phyloP scores from a whole-genome alignment of 2,797 vertebrate genomes.

The Propithecus deckenii region DNA sequence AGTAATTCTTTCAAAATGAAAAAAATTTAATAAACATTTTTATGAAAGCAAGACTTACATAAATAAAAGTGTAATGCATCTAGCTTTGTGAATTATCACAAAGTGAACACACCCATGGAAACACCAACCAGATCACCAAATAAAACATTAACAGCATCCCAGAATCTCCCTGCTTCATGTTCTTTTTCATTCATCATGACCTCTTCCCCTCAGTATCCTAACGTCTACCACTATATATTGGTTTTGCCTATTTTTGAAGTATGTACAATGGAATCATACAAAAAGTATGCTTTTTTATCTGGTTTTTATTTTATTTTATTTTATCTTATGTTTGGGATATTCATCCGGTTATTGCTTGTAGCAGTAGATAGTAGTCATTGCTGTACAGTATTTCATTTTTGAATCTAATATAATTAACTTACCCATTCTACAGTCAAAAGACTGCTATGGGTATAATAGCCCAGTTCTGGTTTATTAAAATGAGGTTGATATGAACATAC shows the following conservation, averaged over 20 bases:
- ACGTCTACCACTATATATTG: background rate
- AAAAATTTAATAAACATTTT: background rate
- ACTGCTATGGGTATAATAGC: background rate
- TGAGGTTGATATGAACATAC: background rate
- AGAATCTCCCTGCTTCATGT: background rate
- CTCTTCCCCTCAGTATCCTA: background rate
- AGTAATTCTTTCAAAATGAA: slow-evolving; percentile 17
- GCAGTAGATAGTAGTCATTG: background rate
- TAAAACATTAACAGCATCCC: background rate
- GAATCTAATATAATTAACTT: slow-evolving; percentile 7
- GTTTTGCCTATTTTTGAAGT: background rate
- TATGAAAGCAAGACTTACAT: background rate
- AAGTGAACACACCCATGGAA: background rate
- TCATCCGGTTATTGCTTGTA: background rate
- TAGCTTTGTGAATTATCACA: background rate
- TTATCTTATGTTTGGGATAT: background rate
- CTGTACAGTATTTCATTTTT: background rate
- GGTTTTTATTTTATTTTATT: background rate
- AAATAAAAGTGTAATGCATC: background rate
- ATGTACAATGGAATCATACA: background rate
- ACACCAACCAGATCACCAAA: background rate
- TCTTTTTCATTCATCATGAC: background rate
- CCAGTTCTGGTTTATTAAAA: background rate
- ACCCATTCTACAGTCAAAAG: background rate
- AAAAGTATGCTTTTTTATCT: background rate